Conservation (phyloP, 2,888 invertebrate genomes). For the Girardia tigrina region DNA sequence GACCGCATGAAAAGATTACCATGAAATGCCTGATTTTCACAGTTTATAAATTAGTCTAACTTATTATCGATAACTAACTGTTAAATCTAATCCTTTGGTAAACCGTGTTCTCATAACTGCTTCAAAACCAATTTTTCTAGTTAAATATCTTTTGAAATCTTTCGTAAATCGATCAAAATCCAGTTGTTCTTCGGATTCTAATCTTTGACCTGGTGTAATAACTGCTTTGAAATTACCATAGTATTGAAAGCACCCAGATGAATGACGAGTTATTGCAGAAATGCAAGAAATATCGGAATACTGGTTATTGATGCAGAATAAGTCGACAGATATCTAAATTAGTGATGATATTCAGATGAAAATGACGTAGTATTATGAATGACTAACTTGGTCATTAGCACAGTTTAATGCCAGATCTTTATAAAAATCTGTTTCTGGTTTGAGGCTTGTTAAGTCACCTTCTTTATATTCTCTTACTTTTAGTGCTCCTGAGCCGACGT, state of each 20-base stretch:
- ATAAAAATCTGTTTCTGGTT: slow-evolving; percentile 91
- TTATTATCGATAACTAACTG: not conserved
- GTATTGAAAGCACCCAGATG: slow-evolving; percentile 79
- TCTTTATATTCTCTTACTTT: slow-evolving; percentile 74
- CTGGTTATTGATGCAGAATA: slow-evolving; percentile 79
- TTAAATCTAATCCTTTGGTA: slow-evolving; percentile 52
- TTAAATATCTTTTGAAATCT: slow-evolving; percentile 72
- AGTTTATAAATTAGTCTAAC: slow-evolving; percentile 55
- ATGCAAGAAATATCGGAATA: slow-evolving; percentile 85
- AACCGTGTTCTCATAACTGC: slow-evolving; percentile 93
- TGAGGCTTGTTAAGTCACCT: slow-evolving; percentile 66
- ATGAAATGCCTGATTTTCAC: slow-evolving; percentile 91
- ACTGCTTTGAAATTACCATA: slow-evolving; percentile 62
- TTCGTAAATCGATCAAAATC: slow-evolving; percentile 63
- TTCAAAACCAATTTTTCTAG: slow-evolving; percentile 80
- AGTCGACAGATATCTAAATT: slow-evolving; percentile 74
- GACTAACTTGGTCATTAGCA: slow-evolving; percentile 55
- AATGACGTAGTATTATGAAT: not conserved
- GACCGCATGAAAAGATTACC: slow-evolving; percentile 98
- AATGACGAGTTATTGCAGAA: slow-evolving; percentile 76
- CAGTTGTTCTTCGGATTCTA: slow-evolving; percentile 54
- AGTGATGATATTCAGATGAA: not conserved
- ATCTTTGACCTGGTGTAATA: not conserved
- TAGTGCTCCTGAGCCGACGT: slow-evolving; percentile 67
- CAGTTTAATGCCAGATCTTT: slow-evolving; percentile 88